phyloP scores from a whole-genome alignment of 2,797 vertebrate species.

The Myotis daubentonii region DNA sequence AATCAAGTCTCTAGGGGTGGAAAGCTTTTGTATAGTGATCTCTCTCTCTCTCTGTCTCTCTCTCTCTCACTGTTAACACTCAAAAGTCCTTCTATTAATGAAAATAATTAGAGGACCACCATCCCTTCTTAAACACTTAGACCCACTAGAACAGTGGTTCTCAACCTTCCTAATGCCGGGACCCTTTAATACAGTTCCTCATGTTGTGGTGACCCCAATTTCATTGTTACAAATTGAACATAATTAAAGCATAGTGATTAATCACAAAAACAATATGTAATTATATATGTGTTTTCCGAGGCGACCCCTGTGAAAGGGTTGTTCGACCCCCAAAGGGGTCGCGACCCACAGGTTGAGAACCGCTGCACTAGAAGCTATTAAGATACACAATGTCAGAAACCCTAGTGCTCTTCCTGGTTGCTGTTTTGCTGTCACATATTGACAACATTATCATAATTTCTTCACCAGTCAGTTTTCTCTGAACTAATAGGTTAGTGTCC shows the following conservation, averaged over 20 bases:
- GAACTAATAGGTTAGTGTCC: conserved; percentile 3
- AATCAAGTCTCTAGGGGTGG: not conserved
- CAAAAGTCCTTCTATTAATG: not conserved
- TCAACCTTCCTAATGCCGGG: too few relatives aligned
- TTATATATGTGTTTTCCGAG: too few relatives aligned
- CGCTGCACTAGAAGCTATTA: not conserved
- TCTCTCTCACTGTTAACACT: not conserved
- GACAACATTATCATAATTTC: not conserved
- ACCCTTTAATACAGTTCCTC: too few relatives aligned
- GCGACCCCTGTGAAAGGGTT: too few relatives aligned
- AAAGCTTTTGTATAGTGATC: not conserved
- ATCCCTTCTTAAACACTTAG: not conserved
- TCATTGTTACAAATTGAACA: too few relatives aligned
- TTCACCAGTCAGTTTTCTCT: not conserved
- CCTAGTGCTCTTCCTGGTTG: not conserved
- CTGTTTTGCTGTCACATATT: not conserved
- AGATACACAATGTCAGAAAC: not conserved
- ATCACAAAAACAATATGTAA: too few relatives aligned
- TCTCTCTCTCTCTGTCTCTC: not conserved
- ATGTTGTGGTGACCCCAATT: too few relatives aligned
- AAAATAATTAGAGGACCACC: not conserved
- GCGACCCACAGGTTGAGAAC: too few relatives aligned
- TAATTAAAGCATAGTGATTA: too few relatives aligned
- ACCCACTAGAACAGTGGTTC: too few relatives aligned
- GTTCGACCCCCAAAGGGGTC: too few relatives aligned